These are phyloP conservation scores for Rhynchomys soricoides DNA, from an alignment of 2,113 vertebrate genomes.

Conservation along the genomic window DNA sequence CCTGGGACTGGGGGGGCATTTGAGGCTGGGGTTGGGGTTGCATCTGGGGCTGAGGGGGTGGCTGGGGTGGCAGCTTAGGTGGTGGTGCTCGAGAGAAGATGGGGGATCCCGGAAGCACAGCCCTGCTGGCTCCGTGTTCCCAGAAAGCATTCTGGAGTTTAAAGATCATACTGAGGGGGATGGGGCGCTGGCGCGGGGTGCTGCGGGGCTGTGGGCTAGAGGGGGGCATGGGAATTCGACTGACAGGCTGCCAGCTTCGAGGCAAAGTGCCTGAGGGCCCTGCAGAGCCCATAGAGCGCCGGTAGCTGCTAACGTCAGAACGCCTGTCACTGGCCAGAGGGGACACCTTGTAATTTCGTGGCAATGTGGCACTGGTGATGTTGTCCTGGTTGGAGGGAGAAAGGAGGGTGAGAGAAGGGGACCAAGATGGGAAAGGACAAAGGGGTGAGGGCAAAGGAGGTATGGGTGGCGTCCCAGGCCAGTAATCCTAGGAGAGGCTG, in stretches of 20 bases:
- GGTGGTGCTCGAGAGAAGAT: conserved; percentile 77
- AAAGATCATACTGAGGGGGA: conserved; percentile 94
- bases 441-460: neutral
- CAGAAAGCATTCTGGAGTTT: conserved; percentile 91
- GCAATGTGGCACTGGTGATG: conserved; percentile 85
- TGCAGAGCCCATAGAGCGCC: conserved; percentile 53
- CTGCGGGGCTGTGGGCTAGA: conserved; percentile 70
- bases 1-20: neutral
- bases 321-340: conserved; percentile 82
- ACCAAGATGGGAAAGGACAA: neutral
- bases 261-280: conserved; percentile 76
- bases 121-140: conserved; percentile 72
- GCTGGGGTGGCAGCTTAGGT: conserved; percentile 56
- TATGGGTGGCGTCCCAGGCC: neutral
- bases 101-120: conserved; percentile 77
- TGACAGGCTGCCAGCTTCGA: conserved; percentile 86
- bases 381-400: conserved; percentile 56
- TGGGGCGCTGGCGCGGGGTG: conserved; percentile 83
- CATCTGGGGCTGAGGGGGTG: neutral
- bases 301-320: conserved; percentile 73
- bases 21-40: conserved; percentile 28
- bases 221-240: conserved; percentile 92
- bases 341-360: conserved; percentile 86
- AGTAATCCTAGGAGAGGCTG: neutral
- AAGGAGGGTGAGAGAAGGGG: neutral